Conservation (phyloP, 2,113 vertebrate species). For the Machaerirhynchus nigripectus region DNA sequence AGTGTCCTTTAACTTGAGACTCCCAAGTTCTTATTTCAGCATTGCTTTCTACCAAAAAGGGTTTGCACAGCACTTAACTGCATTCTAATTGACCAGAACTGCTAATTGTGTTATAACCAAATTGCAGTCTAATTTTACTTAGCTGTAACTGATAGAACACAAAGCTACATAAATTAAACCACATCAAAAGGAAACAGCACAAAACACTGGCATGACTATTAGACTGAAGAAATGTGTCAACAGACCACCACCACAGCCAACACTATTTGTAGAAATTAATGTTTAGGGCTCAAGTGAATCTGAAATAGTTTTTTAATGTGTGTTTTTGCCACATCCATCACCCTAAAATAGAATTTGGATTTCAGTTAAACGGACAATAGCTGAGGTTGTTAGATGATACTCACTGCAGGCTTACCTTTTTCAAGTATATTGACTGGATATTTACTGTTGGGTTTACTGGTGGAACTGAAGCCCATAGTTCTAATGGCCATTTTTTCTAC, state of each 20-base stretch:
- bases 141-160: not conserved
- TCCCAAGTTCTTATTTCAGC: not conserved
- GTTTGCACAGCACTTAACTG: not conserved
- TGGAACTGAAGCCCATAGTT: not conserved
- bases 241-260: not conserved
- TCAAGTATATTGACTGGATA: not conserved
- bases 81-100: constrained; percentile 1
- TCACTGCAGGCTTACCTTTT: not conserved
- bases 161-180: not conserved
- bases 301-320: not conserved
- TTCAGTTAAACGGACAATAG: not conserved
- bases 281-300: not conserved
- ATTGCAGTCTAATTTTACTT: constrained; percentile 4
- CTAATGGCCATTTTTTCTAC: not conserved
- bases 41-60: not conserved
- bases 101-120: not conserved
- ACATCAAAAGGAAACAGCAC: not conserved
- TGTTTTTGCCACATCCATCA: not conserved
- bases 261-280: not conserved
- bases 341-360: not conserved
- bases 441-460: not conserved
- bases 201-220: not conserved
- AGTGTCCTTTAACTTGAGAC: not conserved
- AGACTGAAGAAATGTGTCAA: not conserved
- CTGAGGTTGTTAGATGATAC: not conserved